Base-by-base conservation (phyloP, 2,113 vertebrate species). In the Esox niger region DNA sequence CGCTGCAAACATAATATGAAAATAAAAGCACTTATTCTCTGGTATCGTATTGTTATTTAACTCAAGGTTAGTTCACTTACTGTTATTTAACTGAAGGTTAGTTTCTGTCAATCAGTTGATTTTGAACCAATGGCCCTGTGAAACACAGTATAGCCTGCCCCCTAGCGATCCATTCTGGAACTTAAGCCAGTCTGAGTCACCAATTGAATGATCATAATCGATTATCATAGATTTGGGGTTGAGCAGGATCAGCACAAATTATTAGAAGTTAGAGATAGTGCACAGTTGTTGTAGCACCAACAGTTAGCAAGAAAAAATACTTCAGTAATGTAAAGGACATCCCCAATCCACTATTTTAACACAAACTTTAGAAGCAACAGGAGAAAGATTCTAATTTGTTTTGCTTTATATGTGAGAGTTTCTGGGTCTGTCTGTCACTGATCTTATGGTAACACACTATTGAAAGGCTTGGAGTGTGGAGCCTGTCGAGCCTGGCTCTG, bases 11-110 rank as follows among this genome's bases (percentile, higher is more conserved):
- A 81, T 90, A 91, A 79, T 93, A 92, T 91, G 64, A 63, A 77
- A 87, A 95, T 93, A 94, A 95, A 95, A 92, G 91, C 89, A 91
- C 88, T 91, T 86, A 79, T 79, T 82, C 71, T 84, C n/a, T 68
- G 70, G 35, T 82, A 75, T 68, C n/a, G 62, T 13, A 1, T 62
- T 72, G 70, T 77, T 9, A 47, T 70, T 46, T 61, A 6, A 2
- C 5, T 27, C 21, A 1, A 1, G 5, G 57, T 43, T 15, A 7
- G 33, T 56, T 30, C 9, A n/a, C 21, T 52, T 27, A 58, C 13
- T 71, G 70, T 79, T 7, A 52, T 71, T 43, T 59, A 2, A 2
- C 1, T 33, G 20, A 1, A 1, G 4, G 54, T 47, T 17, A 9
- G 31, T 43, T 33, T 5, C 23, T n/a, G n/a, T 54, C 29, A 49